Evolutionary conservation across 2,113 vertebrate species (phyloP).

Genomic region (Eira barbara): DNA sequence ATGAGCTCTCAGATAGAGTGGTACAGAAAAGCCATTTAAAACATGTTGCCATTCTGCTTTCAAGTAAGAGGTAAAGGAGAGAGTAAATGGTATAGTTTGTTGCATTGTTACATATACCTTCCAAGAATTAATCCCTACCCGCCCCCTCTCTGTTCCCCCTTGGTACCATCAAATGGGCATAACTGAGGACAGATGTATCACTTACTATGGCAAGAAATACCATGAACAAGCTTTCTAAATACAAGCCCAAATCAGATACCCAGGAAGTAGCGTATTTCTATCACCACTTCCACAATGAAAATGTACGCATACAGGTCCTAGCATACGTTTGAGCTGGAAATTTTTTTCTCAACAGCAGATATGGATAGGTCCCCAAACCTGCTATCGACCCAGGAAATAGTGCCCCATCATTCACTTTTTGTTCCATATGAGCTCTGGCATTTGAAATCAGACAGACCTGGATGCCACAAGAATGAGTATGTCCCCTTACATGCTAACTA

Average conservation of each 20-base stretch:
- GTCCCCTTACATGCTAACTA: background rate
- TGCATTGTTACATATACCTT: slow-evolving; percentile 59
- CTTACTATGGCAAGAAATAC: background rate
- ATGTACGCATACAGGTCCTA: background rate
- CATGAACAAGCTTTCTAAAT: background rate
- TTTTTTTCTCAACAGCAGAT: background rate
- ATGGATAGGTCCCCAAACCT: background rate
- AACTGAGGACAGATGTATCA: background rate
- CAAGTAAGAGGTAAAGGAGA: slow-evolving; percentile 82
- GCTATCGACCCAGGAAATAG: background rate
- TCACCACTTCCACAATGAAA: background rate
- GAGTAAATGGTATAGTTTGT: slow-evolving; percentile 71
- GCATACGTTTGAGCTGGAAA: background rate
- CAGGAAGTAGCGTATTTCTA: background rate
- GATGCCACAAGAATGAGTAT: slow-evolving; percentile 50
- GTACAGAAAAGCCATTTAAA: slow-evolving; percentile 77
- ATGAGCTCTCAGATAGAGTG: slow-evolving; percentile 69
- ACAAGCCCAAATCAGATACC: background rate
- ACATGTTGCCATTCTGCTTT: slow-evolving; percentile 79
- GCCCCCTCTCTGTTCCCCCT: background rate
- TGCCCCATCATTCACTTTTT: background rate
- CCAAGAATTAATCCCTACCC: background rate
- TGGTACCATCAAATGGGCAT: slow-evolving; percentile 71
- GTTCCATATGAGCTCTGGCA: background rate
- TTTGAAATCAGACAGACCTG: background rate